phyloP scores from a whole-genome alignment of 1,140 invertebrate species.

The Drosophila watanabei region DNA sequence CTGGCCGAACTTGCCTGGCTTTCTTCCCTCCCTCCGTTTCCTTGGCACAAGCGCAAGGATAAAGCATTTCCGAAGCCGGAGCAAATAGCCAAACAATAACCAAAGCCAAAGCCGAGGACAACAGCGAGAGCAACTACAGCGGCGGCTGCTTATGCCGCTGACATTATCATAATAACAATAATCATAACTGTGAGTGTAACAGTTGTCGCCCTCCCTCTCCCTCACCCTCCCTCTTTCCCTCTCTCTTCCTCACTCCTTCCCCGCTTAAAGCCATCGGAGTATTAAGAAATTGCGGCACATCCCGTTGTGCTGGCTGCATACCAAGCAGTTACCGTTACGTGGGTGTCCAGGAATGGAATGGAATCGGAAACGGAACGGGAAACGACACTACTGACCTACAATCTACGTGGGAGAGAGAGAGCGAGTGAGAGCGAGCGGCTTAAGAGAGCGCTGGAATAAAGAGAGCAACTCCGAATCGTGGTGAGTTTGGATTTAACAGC shows the following conservation, averaged over 20 bases:
- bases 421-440: conserved; percentile 2
- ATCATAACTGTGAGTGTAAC: conserved; percentile 78
- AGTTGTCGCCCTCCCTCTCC: conserved; percentile 39
- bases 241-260: background rate
- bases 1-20: conserved; percentile 32
- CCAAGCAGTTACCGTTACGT: conserved; percentile 32
- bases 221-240: background rate
- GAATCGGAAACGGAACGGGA: conserved; percentile 22
- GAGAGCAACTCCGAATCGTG: conserved; percentile 74
- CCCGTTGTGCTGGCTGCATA: conserved; percentile 54
- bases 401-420: conserved; percentile 1
- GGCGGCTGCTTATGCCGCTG: conserved; percentile 47
- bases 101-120: conserved; percentile 27
- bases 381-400: conserved; percentile 73
- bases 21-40: background rate
- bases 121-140: conserved; percentile 35
- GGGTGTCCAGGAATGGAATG: conserved; percentile 27
- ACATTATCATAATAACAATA: conserved; percentile 80
- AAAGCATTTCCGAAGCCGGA: conserved; percentile 46
- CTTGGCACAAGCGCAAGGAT: background rate
- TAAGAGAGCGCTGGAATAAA: conserved; percentile 53
- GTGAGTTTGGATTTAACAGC: conserved; percentile 70
- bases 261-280: conserved; percentile 29
- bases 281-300: conserved; percentile 62
- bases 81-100: conserved; percentile 68